Base-by-base conservation (phyloP, 2,888 invertebrate genomes). In the Entomobrya multifasciata region DNA sequence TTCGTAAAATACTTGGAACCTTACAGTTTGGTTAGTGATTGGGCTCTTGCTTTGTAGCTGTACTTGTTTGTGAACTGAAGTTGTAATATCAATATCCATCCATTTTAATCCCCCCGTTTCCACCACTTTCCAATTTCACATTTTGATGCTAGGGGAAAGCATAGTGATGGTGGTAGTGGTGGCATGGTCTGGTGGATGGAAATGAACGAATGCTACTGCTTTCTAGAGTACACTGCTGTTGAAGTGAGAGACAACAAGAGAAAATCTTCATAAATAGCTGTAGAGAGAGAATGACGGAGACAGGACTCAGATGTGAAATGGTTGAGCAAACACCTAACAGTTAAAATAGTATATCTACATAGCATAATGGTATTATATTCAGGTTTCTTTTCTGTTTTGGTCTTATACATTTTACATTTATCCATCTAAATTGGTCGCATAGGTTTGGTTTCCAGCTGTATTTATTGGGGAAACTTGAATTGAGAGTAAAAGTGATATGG, bases 21-120 rank as follows among this genome's bases (percentile, higher is more conserved):
- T n/a, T n/a, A n/a, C n/a, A n/a, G n/a, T n/a, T n/a, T n/a, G n/a
- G n/a, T n/a, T 47, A 2, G 47, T 47, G 47, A 47, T 11, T 47
- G 11, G 3, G n/a, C 13, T n/a, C 47, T 1, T 15, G 47, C n/a
- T 47, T 47, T 47, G 47, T 47, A n/a, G 5, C 47, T 6, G n/a
- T 10, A 10, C 47, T 47, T 41, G 41, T 41, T 11, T 47, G 1
- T 10, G n/a, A 17, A 55, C 41, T n/a, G 47, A 47, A 70, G 20
- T 36, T 22, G 70, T 47, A 70, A 70, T 70, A 70, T 70, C 70
- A 70, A 70, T 70, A 70, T 70, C 70, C 70, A 70, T 70, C 47
- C 70, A 70, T 70, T 70, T 70, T 70, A 70, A 70, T 70, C 70
- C 36, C 44, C 47, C 70, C 22, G 1, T 2, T 41, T 57, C 57